phyloP scores from a whole-genome alignment of 2,113 vertebrate species.

The Emydura subglobosa region DNA sequence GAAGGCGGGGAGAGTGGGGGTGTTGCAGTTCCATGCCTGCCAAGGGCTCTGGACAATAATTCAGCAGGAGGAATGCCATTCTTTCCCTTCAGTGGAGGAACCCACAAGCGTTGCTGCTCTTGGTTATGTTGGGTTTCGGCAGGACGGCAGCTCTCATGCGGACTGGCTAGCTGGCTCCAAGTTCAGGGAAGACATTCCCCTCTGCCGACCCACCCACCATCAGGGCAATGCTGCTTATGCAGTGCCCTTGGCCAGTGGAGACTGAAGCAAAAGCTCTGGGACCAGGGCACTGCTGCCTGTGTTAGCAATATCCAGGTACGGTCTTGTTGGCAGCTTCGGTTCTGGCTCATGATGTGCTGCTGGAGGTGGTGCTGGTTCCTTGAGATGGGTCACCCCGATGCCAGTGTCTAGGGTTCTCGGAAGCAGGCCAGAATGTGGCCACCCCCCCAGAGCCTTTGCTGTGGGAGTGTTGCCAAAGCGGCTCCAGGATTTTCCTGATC shows the following conservation, averaged over 20 bases:
- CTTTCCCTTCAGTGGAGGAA: fast-evolving
- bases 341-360: background rate
- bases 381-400: background rate
- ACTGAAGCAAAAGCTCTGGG: too few relatives aligned
- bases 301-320: background rate
- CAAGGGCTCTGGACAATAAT: background rate
- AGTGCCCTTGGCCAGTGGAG: too few relatives aligned
- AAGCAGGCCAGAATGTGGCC: background rate
- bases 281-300: background rate
- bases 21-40: background rate
- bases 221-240: background rate
- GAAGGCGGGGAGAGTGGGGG: background rate
- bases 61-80: background rate
- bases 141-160: background rate
- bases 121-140: background rate
- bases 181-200: background rate
- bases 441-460: background rate
- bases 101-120: background rate
- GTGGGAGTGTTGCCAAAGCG: background rate
- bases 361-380: too few relatives aligned
- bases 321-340: background rate
- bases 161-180: background rate
- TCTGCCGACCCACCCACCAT: background rate
- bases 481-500: fast-evolving
- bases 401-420: background rate